phyloP scores from a whole-genome alignment of 1,140 invertebrate species.

The Melitaea cinxia region DNA sequence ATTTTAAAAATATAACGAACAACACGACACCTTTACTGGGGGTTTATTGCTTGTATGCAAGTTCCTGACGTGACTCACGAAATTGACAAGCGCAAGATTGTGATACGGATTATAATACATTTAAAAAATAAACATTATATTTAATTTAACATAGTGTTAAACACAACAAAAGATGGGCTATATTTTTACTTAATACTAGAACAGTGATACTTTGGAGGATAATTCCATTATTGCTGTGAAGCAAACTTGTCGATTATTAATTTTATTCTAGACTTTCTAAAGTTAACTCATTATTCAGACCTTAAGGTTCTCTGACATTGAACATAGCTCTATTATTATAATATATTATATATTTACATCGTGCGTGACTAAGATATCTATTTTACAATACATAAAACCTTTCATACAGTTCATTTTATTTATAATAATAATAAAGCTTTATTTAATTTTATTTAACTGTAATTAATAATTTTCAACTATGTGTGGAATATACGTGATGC shows the following conservation, averaged over 20 bases:
- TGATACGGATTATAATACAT: neutral
- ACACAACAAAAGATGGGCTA: neutral
- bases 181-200: neutral
- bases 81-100: conserved; percentile 8
- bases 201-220: neutral
- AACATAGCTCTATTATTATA: neutral
- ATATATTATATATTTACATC: neutral
- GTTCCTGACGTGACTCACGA: conserved; percentile 7
- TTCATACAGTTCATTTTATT: too few relatives aligned
- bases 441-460: too few relatives aligned
- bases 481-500: too few relatives aligned
- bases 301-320: conserved; percentile 1
- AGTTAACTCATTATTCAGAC: neutral
- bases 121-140: neutral
- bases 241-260: neutral
- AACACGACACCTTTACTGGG: neutral
- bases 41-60: conserved; percentile 4
- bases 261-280: conserved; percentile 7
- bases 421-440: too few relatives aligned
- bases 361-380: too few relatives aligned
- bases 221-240: neutral
- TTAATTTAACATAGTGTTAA: neutral
- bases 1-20: neutral
- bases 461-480: too few relatives aligned
- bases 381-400: too few relatives aligned